These are phyloP conservation scores for Coelogynopora nodosa DNA, from an alignment of 2,888 invertebrate genomes.

Conservation along the genomic window DNA sequence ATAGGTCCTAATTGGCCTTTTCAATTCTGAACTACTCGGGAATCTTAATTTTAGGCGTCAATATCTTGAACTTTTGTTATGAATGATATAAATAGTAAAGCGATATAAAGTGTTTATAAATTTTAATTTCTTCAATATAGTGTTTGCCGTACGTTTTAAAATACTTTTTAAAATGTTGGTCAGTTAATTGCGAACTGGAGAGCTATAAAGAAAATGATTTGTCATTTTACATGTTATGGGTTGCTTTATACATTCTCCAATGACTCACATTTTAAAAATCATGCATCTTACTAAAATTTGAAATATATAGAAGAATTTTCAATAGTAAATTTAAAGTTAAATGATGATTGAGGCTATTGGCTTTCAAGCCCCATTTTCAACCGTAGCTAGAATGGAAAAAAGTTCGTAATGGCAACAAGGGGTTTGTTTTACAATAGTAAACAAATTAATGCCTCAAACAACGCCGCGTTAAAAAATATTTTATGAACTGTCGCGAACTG, in stretches of 20 bases:
- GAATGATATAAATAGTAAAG: not conserved
- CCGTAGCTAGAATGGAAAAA: not conserved
- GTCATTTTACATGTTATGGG: not conserved
- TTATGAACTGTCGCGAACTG: not conserved
- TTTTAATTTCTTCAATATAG: not conserved
- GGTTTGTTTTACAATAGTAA: not conserved
- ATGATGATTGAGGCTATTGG: not conserved
- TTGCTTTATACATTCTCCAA: not conserved
- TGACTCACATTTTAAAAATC: not conserved
- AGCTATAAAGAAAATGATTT: not conserved
- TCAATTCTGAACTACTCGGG: not conserved
- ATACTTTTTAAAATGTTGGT: not conserved
- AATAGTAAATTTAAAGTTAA: not conserved
- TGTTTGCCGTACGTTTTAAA: not conserved
- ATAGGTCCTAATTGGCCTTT: not conserved
- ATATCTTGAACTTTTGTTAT: not conserved
- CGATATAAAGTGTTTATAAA: not conserved
- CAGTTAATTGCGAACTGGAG: not conserved
- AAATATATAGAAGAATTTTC: not conserved
- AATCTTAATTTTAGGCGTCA: not conserved
- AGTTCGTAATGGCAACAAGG: not conserved
- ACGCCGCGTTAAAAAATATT: not conserved
- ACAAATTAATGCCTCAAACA: not conserved
- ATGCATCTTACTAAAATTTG: not conserved
- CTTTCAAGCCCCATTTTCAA: not conserved